Evolutionary conservation across 1,140 invertebrate genomes (phyloP), one percentile per base, ranked within the genome.

Genomic region (Papilio helenus): DNA sequence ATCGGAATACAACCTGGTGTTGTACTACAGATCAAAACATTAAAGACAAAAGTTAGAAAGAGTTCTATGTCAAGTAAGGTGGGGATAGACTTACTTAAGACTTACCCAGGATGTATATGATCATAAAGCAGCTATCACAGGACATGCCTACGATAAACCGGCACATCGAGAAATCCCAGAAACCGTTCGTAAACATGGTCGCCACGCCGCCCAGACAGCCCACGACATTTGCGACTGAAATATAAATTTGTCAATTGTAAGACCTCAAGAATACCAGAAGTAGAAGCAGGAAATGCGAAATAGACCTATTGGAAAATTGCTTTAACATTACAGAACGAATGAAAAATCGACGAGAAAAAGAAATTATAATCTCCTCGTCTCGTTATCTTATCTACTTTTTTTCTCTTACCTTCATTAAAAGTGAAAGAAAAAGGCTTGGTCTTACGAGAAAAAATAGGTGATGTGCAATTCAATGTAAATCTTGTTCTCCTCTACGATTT

Each of bases 111-210:
- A 96, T 96, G 80, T 96, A 96, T 72, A 95, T 94, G 88, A 96
- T 95, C 34, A 95, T 90, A 79, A 95, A 96, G 80, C 92, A 94
- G 79, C 95, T 95, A 82, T 96, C 95, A 84, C 94, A 95, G 4
- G 95, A 88, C 84, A 96, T 87, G 26, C 95, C 96, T 0, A 95
- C 92, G 23, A 96, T 85, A 81, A 96, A 96, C 26, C 95, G 90
- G 76, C 94, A 95, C 5, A 94, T 42, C n/a, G 91, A 89, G 82
- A 95, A 96, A 14, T 94, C 89, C 90, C 92, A 95, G 72, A 96
- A 95, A 3, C 86, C 86, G 12, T 68, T 86, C 9, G 92, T 90
- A 74, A 94, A 93, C 26, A 94, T 90, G 0, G 94, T 95, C 3
- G 92, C 91, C 5, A 95, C 79, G 1, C 95, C 95, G 1, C 95